A percentile compares a stretch with the other conserved stretches of the same genome.
Conservation (phyloP, 2,113 vertebrate species). For the Rana temporaria region DNA sequence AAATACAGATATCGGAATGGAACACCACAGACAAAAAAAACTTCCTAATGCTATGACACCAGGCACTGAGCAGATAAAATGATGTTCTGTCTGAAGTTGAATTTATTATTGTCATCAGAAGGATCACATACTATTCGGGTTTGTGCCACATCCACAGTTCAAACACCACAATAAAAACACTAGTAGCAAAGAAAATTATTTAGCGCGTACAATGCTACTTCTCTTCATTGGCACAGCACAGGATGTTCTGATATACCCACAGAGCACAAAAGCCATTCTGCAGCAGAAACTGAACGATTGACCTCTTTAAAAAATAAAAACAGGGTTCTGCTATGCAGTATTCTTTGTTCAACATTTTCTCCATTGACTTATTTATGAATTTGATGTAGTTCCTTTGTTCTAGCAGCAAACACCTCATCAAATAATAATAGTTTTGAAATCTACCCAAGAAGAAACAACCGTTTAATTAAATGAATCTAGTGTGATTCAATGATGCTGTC, state of each 20-base stretch:
- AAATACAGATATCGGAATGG: too few relatives aligned
- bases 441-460: constrained; percentile 33
- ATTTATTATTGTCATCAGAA: too few relatives aligned
- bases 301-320: background rate
- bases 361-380: constrained; percentile 41
- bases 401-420: constrained; percentile 34
- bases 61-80: too few relatives aligned
- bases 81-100: too few relatives aligned
- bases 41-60: too few relatives aligned
- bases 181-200: background rate
- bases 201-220: background rate
- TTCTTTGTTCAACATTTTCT: constrained; percentile 16
- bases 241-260: background rate
- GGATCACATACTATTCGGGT: too few relatives aligned
- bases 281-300: constrained; percentile 1
- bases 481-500: background rate
- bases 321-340: background rate
- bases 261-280: background rate
- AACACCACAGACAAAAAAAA: too few relatives aligned
- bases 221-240: background rate
- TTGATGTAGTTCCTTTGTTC: constrained; percentile 23
- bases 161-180: too few relatives aligned
- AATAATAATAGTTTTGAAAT: constrained; percentile 46
- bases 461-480: constrained; percentile 42
- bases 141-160: too few relatives aligned